Percentiles rank a stretch among this genome's conserved stretches.
Evolutionary conservation across 2,113 vertebrate genomes (phyloP).

Genomic region (Gambusia affinis): DNA sequence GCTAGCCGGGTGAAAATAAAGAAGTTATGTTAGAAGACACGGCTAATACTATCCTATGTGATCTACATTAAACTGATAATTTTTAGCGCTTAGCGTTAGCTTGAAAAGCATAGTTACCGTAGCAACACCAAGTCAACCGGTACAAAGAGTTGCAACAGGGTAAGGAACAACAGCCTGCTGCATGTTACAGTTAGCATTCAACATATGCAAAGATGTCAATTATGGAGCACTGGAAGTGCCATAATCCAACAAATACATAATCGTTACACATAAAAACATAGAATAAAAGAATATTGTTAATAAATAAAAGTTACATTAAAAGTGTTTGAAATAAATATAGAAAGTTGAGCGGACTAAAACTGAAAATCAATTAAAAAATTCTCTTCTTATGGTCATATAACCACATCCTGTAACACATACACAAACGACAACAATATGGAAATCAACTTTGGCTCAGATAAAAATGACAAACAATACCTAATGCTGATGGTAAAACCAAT

Average conservation of each 20-base stretch:
- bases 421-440: too few species aligned
- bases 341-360: neutral
- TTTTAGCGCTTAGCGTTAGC: neutral
- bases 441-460: too few species aligned
- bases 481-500: too few species aligned
- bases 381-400: slow-evolving; percentile 19
- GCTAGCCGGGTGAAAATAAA: slow-evolving; percentile 2
- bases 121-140: neutral
- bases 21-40: neutral
- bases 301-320: neutral
- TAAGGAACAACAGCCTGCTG: neutral
- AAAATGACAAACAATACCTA: too few species aligned
- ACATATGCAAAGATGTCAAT: slow-evolving; percentile 2
- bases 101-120: neutral
- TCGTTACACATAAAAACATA: neutral
- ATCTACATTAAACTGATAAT: neutral
- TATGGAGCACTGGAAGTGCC: neutral
- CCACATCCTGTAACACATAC: too few species aligned
- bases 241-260: neutral
- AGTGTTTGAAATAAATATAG: neutral
- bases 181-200: slow-evolving; percentile 7
- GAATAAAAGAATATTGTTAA: neutral
- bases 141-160: neutral
- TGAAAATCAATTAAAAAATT: neutral
- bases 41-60: neutral